Conservation (phyloP, 2,888 invertebrate genomes). For the Lasioglossum zephyrum region DNA sequence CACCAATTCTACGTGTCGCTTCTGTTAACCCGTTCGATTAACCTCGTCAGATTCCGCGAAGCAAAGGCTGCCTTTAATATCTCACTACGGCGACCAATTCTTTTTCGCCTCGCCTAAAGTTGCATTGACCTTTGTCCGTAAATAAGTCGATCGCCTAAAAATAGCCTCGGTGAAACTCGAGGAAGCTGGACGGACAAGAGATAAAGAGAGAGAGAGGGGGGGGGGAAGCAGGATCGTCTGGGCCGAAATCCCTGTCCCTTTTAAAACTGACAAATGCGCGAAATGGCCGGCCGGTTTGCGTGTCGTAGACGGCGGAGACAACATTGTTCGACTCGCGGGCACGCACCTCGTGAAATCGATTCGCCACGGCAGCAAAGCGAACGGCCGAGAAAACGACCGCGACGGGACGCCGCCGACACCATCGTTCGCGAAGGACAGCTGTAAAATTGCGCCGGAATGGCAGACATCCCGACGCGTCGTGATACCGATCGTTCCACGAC, state of each 20-base stretch:
- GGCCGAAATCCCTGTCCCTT: constrained; percentile 24
- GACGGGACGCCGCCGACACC: constrained; percentile 20
- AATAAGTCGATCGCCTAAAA: constrained; percentile 6
- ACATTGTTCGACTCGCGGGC: constrained; percentile 60
- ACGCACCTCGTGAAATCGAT: constrained; percentile 62
- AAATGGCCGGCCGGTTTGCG: constrained; percentile 25
- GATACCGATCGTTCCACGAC: constrained; percentile 45
- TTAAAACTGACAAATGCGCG: constrained; percentile 34
- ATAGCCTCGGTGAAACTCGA: constrained; percentile 2
- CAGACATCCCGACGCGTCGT: constrained; percentile 40
- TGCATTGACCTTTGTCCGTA: constrained; percentile 4
- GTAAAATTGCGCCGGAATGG: constrained; percentile 62
- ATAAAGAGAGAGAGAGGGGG: neutral
- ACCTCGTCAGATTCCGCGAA: neutral
- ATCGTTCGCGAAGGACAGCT: constrained; percentile 61
- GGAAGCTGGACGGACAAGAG: constrained; percentile 13
- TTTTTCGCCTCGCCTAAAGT: neutral
- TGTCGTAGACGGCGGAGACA: constrained; percentile 37
- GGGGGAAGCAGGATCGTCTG: neutral
- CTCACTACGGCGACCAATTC: constrained; percentile 11
- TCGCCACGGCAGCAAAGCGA: constrained; percentile 53
- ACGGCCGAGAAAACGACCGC: constrained; percentile 47
- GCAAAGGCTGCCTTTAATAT: constrained; percentile 1
- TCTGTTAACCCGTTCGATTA: constrained; percentile 10
- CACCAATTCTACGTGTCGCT: neutral